phyloP scores from a whole-genome alignment of 2,113 vertebrate genomes.

The Stercorarius parasiticus region DNA sequence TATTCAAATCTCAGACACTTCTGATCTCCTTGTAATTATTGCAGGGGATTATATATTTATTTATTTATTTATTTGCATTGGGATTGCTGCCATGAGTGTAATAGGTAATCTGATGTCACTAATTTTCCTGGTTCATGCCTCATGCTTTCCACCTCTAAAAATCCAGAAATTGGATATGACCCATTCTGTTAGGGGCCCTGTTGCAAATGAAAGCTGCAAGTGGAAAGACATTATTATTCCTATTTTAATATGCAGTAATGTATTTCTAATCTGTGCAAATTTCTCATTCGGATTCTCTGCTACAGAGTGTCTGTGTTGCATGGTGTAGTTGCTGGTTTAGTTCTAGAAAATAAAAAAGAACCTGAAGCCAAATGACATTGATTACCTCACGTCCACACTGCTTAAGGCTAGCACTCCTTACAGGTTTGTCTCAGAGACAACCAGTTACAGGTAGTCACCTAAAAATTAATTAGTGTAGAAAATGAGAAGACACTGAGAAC shows the following conservation, averaged over 20 bases:
- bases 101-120: neutral
- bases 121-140: neutral
- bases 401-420: neutral
- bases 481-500: neutral
- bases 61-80: neutral
- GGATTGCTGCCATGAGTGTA: neutral
- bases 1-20: neutral
- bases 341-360: neutral
- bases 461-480: neutral
- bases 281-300: neutral
- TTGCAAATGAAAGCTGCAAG: neutral
- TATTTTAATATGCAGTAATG: neutral
- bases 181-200: neutral
- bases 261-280: neutral
- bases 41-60: neutral
- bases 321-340: neutral
- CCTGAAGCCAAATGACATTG: neutral
- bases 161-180: neutral
- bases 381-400: neutral
- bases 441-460: neutral
- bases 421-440: neutral
- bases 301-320: neutral
- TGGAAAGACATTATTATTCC: neutral
- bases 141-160: neutral
- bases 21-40: neutral